Evolutionary conservation across 2,797 vertebrate genomes (phyloP).

Genomic region (Silurus aristotelis): DNA sequence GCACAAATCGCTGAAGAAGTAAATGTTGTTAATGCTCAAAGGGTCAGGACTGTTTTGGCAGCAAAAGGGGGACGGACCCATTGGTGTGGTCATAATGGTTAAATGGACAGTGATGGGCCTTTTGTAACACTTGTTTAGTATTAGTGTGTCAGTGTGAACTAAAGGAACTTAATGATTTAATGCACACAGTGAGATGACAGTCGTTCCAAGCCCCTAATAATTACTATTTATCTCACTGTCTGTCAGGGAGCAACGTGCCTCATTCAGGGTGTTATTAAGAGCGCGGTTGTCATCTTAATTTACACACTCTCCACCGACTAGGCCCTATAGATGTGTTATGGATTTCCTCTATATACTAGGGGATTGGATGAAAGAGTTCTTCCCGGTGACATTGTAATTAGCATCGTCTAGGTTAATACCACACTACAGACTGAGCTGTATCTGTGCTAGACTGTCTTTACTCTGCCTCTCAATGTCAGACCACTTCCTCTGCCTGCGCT

Average conservation of each 20-base stretch:
- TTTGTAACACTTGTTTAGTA: neutral
- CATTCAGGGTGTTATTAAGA: neutral
- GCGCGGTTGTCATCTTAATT: neutral
- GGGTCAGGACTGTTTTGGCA: too few relatives aligned
- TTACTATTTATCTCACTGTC: neutral
- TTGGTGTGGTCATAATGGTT: too few relatives aligned
- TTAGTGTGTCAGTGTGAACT: neutral
- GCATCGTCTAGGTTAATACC: neutral
- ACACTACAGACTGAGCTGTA: conserved; percentile 27
- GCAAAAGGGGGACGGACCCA: too few relatives aligned
- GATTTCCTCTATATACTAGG: neutral
- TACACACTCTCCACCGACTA: neutral
- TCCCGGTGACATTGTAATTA: neutral
- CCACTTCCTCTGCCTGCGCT: conserved; percentile 56
- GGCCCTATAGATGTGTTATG: neutral
- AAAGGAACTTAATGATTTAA: neutral
- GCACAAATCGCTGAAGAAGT: too few relatives aligned
- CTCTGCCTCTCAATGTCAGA: conserved; percentile 40
- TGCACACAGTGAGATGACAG: neutral
- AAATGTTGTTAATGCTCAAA: too few relatives aligned
- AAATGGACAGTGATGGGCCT: neutral
- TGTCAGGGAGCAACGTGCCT: neutral
- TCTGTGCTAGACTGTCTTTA: conserved; percentile 34
- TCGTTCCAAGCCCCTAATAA: neutral
- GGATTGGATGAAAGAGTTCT: neutral